A percentile compares a stretch with the other conserved stretches of the same genome.
Conservation (phyloP, 2,888 invertebrate genomes). For the Alitta virens region DNA sequence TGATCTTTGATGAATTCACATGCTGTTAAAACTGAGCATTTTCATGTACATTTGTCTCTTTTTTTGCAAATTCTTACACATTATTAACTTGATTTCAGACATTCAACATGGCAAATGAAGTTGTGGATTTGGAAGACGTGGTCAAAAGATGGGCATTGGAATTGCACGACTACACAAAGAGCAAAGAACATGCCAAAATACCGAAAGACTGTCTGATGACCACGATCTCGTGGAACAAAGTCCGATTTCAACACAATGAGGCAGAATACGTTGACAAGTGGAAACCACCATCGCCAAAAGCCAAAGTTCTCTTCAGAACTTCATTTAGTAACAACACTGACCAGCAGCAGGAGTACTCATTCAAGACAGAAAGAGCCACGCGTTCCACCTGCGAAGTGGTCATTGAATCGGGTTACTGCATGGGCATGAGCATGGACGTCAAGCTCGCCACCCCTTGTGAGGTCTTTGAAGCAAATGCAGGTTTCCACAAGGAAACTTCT, state of each 20-base stretch:
- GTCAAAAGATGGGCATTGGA: conserved; percentile 55
- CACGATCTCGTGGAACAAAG: conserved; percentile 48
- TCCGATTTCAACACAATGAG: conserved; percentile 40
- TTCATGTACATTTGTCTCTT: no score
- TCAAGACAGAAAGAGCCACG: conserved; percentile 38
- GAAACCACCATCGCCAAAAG: conserved; percentile 32
- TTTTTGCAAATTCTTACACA: no score
- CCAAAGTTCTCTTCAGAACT: conserved; percentile 31
- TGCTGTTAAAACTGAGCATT: no score
- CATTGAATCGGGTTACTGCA: conserved; percentile 30
- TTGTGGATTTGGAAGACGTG: conserved; percentile 51
- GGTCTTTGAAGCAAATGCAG: conserved; percentile 55
- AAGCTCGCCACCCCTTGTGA: conserved; percentile 55
- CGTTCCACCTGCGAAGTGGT: conserved; percentile 43
- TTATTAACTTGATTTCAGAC: neutral
- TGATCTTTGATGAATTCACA: no score
- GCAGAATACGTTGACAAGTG: conserved; percentile 40
- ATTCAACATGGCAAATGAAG: conserved; percentile 23
- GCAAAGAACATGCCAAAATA: conserved; percentile 38
- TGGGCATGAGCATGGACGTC: conserved; percentile 51
- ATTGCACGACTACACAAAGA: conserved; percentile 50
- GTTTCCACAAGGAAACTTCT: conserved; percentile 54
- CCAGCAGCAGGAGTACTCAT: conserved; percentile 35
- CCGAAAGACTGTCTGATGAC: conserved; percentile 34
- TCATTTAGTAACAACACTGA: conserved; percentile 34